Conservation (phyloP, 2,888 invertebrate species). For the Myopa testacea region DNA sequence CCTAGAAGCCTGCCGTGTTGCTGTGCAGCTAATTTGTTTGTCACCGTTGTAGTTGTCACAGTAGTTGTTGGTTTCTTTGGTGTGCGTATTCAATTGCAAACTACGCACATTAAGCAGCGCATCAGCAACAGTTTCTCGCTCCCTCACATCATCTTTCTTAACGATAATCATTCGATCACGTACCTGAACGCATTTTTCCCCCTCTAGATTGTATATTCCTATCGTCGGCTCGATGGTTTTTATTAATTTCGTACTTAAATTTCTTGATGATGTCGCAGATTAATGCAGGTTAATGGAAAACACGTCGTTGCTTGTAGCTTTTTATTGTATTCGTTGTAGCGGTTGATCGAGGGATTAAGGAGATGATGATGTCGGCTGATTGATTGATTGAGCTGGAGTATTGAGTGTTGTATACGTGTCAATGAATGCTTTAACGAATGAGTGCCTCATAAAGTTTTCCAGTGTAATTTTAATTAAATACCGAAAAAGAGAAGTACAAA, state of each 20-base stretch:
- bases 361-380: no score
- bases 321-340: no score
- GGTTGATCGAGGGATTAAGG: no score
- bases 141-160: neutral
- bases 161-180: neutral
- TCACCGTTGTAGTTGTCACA: neutral
- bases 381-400: no score
- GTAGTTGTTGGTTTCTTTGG: neutral
- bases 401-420: no score
- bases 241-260: slow-evolving; percentile 11
- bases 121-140: neutral
- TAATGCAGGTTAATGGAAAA: no score
- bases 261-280: neutral
- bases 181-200: neutral
- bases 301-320: no score
- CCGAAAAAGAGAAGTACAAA: neutral
- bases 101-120: neutral
- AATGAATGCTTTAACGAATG: neutral
- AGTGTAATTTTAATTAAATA: neutral
- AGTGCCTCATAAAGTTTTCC: neutral
- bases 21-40: neutral
- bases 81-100: neutral
- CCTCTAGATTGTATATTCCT: neutral
- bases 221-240: neutral
- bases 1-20: neutral